phyloP scores from a whole-genome alignment of 1,140 invertebrate species.

The Brachionus paranguensis region DNA sequence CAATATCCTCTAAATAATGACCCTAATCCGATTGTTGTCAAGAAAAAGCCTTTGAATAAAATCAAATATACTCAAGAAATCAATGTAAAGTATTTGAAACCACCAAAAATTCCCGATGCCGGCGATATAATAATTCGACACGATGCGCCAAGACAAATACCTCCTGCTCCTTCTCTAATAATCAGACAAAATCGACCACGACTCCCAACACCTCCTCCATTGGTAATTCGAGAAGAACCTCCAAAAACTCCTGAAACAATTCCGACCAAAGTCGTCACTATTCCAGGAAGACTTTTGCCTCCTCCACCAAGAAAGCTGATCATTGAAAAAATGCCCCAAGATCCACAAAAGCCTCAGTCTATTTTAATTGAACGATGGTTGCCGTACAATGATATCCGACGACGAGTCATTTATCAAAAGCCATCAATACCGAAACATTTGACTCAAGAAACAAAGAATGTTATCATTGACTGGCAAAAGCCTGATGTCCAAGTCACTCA shows the following conservation, averaged over 20 bases:
- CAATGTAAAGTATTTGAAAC: neutral
- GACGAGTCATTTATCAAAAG: constrained; percentile 24
- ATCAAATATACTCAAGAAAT: neutral
- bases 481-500: constrained; percentile 12
- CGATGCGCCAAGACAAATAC: neutral
- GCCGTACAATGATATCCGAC: neutral
- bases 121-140: neutral
- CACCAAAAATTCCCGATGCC: neutral
- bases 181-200: neutral
- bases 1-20: neutral
- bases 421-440: neutral
- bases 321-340: constrained; percentile 28
- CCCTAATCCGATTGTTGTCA: neutral
- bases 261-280: neutral
- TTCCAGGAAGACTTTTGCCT: neutral
- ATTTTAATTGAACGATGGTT: constrained; percentile 22
- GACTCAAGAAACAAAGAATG: neutral
- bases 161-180: constrained; percentile 5
- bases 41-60: neutral
- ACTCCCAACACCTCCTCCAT: neutral
- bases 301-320: constrained; percentile 24
- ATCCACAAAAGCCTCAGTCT: neutral
- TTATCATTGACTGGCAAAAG: constrained; percentile 11
- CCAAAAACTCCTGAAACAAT: neutral
- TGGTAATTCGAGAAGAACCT: constrained; percentile 23